phyloP scores from a whole-genome alignment of 2,797 vertebrate species.

The Siniperca obscura region DNA sequence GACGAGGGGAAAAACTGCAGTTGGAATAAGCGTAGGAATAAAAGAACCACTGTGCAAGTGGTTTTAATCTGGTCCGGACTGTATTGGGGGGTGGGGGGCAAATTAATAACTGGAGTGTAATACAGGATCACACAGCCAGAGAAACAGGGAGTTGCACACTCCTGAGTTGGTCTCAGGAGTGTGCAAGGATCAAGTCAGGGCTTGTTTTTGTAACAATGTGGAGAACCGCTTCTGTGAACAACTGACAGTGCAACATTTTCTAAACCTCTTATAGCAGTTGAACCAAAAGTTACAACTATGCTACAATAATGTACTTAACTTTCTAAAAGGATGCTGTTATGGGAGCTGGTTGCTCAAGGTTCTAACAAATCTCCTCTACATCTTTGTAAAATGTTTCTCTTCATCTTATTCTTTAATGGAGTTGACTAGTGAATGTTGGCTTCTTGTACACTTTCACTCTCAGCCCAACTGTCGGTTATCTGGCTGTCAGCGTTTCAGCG shows the following conservation, averaged over 20 bases:
- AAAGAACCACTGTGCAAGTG: constrained; percentile 74
- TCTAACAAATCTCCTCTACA: neutral
- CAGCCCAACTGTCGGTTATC: neutral
- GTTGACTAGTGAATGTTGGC: neutral
- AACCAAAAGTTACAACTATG: neutral
- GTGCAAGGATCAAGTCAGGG: constrained; percentile 64
- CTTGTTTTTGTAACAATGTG: constrained; percentile 67
- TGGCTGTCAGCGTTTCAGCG: neutral
- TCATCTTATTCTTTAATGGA: neutral
- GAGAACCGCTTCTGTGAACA: constrained; percentile 50
- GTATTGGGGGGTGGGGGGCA: constrained; percentile 49
- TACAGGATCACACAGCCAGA: constrained; percentile 57
- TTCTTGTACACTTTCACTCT: constrained; percentile 9
- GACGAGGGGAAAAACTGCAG: constrained; percentile 57
- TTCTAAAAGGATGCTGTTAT: neutral
- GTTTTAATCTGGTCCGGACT: constrained; percentile 69
- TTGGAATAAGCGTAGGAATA: constrained; percentile 75
- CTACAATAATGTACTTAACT: neutral
- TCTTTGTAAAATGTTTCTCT: neutral
- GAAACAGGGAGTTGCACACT: constrained; percentile 58
- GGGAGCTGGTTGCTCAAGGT: constrained; percentile 1
- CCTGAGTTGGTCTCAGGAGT: constrained; percentile 40
- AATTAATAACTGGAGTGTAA: constrained; percentile 72
- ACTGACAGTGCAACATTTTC: constrained; percentile 9
- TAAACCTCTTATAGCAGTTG: neutral